These are phyloP conservation scores for Bimastos eiseni DNA, from an alignment of 2,888 invertebrate genomes.

Conservation along the genomic window DNA sequence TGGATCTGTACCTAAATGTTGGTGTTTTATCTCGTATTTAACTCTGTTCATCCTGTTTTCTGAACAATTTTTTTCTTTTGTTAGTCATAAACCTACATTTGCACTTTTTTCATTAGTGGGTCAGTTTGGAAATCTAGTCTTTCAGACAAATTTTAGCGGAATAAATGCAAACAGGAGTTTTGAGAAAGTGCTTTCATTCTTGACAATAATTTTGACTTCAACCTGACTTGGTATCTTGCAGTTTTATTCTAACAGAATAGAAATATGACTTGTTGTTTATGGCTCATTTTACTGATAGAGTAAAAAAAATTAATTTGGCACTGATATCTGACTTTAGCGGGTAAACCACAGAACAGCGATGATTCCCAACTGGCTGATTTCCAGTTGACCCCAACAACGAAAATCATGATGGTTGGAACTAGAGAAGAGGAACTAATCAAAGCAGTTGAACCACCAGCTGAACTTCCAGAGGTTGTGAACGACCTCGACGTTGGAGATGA, in stretches of 20 bases:
- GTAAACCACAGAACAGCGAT: slow-evolving; percentile 63
- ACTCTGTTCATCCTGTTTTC: background rate
- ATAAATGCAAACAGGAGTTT: background rate
- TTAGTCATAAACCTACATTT: no score
- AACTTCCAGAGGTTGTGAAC: slow-evolving; percentile 81
- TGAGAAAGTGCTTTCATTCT: background rate
- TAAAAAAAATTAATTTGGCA: background rate
- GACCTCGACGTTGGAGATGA: slow-evolving; percentile 83
- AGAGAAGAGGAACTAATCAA: slow-evolving; percentile 77
- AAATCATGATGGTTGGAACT: slow-evolving; percentile 96
- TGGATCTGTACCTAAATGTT: no score
- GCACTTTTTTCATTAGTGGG: no score
- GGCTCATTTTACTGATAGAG: background rate
- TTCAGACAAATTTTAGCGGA: background rate
- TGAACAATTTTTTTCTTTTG: background rate
- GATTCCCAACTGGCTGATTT: slow-evolving; percentile 75
- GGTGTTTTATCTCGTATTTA: background rate
- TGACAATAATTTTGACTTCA: background rate
- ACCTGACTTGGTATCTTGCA: no score
- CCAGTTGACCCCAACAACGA: slow-evolving; percentile 82
- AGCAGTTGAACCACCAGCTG: slow-evolving; percentile 78
- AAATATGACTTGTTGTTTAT: background rate
- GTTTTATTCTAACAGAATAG: background rate
- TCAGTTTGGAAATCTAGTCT: no score
- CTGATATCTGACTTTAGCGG: background rate